Conservation (phyloP, 2,888 invertebrate genomes). For the Cotesia congregata region DNA sequence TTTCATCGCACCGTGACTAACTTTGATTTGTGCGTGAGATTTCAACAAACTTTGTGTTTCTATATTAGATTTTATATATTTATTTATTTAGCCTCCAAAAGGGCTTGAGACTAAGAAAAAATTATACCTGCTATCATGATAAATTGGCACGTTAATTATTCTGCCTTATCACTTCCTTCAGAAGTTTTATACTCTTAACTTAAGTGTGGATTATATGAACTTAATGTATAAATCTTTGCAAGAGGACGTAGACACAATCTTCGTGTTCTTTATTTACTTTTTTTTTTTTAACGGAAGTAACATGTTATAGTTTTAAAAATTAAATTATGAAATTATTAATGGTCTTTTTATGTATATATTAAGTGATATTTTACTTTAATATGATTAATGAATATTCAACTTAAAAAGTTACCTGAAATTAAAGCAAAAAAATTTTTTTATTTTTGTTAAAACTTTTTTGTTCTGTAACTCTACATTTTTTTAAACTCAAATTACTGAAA, state of each 20-base stretch:
- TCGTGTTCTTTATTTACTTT: neutral
- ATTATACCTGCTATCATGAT: slow-evolving; percentile 19
- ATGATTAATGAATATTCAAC: too few species aligned
- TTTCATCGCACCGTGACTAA: slow-evolving; percentile 2
- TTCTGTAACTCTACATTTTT: too few species aligned
- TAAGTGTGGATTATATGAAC: too few species aligned
- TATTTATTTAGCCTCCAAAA: neutral
- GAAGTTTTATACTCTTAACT: neutral
- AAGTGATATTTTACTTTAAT: neutral
- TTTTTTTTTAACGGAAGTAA: neutral
- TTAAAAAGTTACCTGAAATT: too few species aligned
- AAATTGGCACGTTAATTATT: slow-evolving; percentile 29
- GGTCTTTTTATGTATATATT: neutral
- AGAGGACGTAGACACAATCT: neutral
- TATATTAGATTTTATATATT: neutral
- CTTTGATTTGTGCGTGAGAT: slow-evolving; percentile 33
- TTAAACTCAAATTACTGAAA: too few species aligned
- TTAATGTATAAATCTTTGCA: neutral
- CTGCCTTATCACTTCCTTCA: slow-evolving; percentile 17
- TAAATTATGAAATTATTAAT: neutral
- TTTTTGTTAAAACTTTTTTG: too few species aligned
- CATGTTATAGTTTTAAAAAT: neutral
- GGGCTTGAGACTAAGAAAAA: slow-evolving; percentile 10
- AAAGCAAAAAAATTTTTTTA: too few species aligned
- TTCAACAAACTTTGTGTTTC: slow-evolving; percentile 4